phyloP scores from a whole-genome alignment of 2,888 invertebrate genomes.

The Ophioninae sp. region DNA sequence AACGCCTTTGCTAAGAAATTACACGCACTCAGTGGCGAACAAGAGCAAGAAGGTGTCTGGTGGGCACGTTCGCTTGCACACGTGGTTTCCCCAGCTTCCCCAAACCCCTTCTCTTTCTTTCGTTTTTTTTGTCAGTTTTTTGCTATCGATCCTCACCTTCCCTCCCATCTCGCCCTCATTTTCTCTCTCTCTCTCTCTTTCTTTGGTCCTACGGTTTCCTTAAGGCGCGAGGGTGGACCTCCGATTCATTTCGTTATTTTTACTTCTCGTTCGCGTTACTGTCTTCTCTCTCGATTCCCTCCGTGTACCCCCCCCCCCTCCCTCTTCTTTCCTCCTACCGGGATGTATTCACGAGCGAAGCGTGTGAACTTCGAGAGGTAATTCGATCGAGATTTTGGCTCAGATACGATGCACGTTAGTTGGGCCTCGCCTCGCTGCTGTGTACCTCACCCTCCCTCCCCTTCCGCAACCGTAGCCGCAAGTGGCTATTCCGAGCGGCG shows the following conservation, averaged over 20 bases:
- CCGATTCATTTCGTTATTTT: slow-evolving; percentile 56
- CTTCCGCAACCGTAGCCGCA: too few species aligned
- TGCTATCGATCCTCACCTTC: slow-evolving; percentile 34
- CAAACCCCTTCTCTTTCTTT: slow-evolving; percentile 7
- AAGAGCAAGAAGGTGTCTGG: slow-evolving; percentile 79
- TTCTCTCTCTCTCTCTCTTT: slow-evolving; percentile 13
- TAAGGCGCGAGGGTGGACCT: slow-evolving; percentile 24
- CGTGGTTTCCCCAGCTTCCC: slow-evolving; percentile 62
- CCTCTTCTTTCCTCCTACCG: slow-evolving; percentile 17
- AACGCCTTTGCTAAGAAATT: slow-evolving; percentile 81
- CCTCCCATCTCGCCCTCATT: slow-evolving; percentile 50
- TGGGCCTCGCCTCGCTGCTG: slow-evolving; percentile 46
- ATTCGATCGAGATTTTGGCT: slow-evolving; percentile 77
- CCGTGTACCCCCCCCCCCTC: slow-evolving; percentile 51
- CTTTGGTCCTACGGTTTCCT: slow-evolving; percentile 50
- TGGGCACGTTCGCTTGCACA: slow-evolving; percentile 68
- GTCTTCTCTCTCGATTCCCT: slow-evolving; percentile 19
- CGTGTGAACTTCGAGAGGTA: slow-evolving; percentile 76
- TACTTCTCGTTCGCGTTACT: slow-evolving; percentile 49
- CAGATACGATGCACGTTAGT: slow-evolving; percentile 68
- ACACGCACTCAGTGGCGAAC: slow-evolving; percentile 80
- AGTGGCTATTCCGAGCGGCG: not conserved
- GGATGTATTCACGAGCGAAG: slow-evolving; percentile 66
- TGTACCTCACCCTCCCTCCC: not conserved
- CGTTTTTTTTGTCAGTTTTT: slow-evolving; percentile 25